Evolutionary conservation across 2,888 invertebrate species (phyloP).

Genomic region (Eristalinus sepulchralis): DNA sequence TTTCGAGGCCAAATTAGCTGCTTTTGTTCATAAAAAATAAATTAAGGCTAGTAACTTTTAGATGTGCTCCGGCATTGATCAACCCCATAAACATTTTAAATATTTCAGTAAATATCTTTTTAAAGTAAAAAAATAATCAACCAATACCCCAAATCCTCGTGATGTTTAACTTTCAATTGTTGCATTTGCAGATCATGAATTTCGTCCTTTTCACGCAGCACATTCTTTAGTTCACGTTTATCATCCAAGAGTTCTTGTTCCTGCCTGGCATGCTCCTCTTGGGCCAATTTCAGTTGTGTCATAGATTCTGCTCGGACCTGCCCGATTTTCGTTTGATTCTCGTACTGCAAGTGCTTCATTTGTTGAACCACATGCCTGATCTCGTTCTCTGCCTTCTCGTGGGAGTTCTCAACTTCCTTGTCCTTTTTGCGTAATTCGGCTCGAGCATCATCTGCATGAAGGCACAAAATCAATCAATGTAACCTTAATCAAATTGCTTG

Average conservation of each 20-base stretch:
- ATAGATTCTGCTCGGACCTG: conserved; percentile 92
- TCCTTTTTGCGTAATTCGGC: conserved; percentile 86
- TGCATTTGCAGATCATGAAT: conserved; percentile 78
- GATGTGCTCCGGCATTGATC: no score
- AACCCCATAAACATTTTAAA: no score
- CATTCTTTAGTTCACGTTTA: conserved; percentile 82
- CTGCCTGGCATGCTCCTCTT: conserved; percentile 90
- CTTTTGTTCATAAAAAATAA: no score
- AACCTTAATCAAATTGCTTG: conserved; percentile 48
- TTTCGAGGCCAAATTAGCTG: no score
- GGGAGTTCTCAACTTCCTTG: conserved; percentile 92
- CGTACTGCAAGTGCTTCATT: conserved; percentile 95
- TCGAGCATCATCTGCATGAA: conserved; percentile 80
- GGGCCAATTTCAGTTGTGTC: conserved; percentile 90
- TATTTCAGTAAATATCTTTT: no score
- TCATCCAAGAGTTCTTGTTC: conserved; percentile 87
- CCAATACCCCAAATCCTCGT: conserved; percentile 78
- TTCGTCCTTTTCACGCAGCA: conserved; percentile 82
- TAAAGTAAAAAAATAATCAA: no score
- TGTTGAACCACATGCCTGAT: conserved; percentile 95
- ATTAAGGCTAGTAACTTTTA: no score
- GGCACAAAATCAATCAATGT: conserved; percentile 32
- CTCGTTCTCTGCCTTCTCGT: conserved; percentile 93
- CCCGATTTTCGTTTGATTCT: conserved; percentile 92
- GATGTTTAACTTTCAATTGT: conserved; percentile 77